Conservation (phyloP, 2,113 vertebrate genomes). For the Leiothrix lutea region DNA sequence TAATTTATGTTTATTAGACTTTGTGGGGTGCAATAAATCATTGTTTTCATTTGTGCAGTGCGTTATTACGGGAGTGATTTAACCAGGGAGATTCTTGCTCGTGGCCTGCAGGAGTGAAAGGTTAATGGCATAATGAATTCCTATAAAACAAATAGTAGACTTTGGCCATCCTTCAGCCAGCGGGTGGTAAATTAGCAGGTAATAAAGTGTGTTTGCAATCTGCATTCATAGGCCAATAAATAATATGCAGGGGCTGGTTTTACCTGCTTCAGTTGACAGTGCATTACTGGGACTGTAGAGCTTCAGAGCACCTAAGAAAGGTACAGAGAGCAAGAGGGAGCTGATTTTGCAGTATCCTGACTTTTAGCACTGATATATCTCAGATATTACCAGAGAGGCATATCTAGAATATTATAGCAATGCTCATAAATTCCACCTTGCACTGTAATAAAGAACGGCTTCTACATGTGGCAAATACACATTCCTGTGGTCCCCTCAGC, state of each 20-base stretch:
- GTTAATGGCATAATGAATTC: conserved; percentile 75
- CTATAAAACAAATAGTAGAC: conserved; percentile 68
- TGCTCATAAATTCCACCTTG: conserved; percentile 42
- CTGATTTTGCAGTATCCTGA: neutral
- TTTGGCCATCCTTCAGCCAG: conserved; percentile 55
- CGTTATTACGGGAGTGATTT: conserved; percentile 59
- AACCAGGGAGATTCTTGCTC: conserved; percentile 27
- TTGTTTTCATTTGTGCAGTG: conserved; percentile 55
- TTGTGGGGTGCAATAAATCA: conserved; percentile 39
- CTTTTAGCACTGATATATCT: conserved; percentile 29
- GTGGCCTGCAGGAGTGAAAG: conserved; percentile 49
- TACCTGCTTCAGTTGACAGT: conserved; percentile 6
- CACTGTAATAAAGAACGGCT: neutral
- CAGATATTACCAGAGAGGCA: conserved; percentile 24
- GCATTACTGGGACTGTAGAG: neutral
- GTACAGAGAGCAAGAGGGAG: neutral
- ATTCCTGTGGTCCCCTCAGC: conserved; percentile 4
- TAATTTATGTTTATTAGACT: conserved; percentile 51
- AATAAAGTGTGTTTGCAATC: conserved; percentile 62
- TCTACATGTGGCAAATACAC: conserved; percentile 26
- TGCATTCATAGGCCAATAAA: conserved; percentile 50
- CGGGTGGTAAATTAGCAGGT: conserved; percentile 69
- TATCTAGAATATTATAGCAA: conserved; percentile 9
- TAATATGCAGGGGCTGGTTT: conserved; percentile 24
- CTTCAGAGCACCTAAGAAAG: neutral